Conservation (phyloP, 2,888 invertebrate species). For the Caenorhabditis uteleia region DNA sequence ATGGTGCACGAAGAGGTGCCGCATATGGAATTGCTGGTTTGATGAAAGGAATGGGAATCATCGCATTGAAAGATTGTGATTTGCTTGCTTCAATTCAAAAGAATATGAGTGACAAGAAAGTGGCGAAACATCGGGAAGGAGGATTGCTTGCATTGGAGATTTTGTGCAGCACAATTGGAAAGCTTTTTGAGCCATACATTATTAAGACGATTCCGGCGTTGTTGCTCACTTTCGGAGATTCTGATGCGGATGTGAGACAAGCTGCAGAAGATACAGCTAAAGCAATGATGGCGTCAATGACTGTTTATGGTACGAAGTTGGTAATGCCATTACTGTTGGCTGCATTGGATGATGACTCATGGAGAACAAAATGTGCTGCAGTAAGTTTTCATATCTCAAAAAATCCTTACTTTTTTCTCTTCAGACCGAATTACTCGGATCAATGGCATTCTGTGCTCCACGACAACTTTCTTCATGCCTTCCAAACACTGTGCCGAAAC, state of each 20-base stretch:
- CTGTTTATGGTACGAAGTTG: conserved; percentile 95
- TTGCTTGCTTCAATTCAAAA: conserved; percentile 84
- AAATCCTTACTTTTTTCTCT: conserved; percentile 3
- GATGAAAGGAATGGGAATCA: conserved; percentile 94
- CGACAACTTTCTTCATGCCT: conserved; percentile 96
- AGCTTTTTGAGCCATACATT: conserved; percentile 97
- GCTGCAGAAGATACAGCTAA: conserved; percentile 79
- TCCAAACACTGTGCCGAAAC: conserved; percentile 95
- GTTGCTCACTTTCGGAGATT: conserved; percentile 92
- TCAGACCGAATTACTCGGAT: conserved; percentile 73
- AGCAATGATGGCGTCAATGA: conserved; percentile 88
- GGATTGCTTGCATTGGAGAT: conserved; percentile 97
- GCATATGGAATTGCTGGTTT: conserved; percentile 88
- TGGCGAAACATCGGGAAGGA: conserved; percentile 87
- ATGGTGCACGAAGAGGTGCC: conserved; percentile 91
- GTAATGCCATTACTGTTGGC: conserved; percentile 89
- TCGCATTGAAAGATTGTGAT: conserved; percentile 89
- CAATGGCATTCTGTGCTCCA: conserved; percentile 98
- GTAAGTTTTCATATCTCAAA: too few relatives aligned
- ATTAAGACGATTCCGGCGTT: conserved; percentile 89
- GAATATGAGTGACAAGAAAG: conserved; percentile 90
- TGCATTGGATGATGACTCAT: conserved; percentile 94
- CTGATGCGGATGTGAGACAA: conserved; percentile 85
- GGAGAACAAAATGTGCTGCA: conserved; percentile 87
- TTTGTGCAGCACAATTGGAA: conserved; percentile 83